phyloP scores from a whole-genome alignment of 2,113 vertebrate species.

The Mola mola region DNA sequence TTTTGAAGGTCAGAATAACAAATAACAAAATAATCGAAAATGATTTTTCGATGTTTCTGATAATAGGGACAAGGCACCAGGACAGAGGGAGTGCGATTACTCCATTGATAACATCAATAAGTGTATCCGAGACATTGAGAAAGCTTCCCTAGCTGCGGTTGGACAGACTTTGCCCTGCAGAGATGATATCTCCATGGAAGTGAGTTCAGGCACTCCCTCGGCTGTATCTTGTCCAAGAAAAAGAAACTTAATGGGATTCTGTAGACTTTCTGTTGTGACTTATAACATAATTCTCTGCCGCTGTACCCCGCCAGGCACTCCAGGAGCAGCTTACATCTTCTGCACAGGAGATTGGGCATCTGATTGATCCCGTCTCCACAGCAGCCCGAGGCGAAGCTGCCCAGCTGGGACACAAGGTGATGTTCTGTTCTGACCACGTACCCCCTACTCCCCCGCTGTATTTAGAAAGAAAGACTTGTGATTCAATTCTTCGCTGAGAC shows the following conservation, averaged over 20 bases:
- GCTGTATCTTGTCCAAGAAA: slow-evolving; percentile 41
- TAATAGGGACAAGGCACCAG: slow-evolving; percentile 95
- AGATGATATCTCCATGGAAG: slow-evolving; percentile 92
- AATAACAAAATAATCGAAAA: too few species aligned
- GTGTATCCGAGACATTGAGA: slow-evolving; percentile 96
- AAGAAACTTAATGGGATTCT: slow-evolving; percentile 54
- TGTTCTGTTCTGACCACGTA: slow-evolving; percentile 28
- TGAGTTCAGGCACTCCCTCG: slow-evolving; percentile 58
- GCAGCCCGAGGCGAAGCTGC: slow-evolving; percentile 95
- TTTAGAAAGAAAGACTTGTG: slow-evolving; percentile 38
- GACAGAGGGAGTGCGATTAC: slow-evolving; percentile 95
- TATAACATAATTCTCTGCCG: slow-evolving; percentile 31
- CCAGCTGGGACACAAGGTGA: slow-evolving; percentile 97
- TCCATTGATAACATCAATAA: slow-evolving; percentile 97
- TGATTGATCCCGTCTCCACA: slow-evolving; percentile 94
- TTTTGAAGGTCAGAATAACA: too few species aligned
- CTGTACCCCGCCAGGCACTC: slow-evolving; percentile 85
- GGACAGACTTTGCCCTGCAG: slow-evolving; percentile 93
- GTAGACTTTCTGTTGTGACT: slow-evolving; percentile 47
- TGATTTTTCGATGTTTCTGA: slow-evolving; percentile 21
- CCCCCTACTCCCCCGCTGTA: slow-evolving; percentile 40
- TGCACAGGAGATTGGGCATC: slow-evolving; percentile 96
- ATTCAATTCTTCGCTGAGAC: slow-evolving; percentile 21
- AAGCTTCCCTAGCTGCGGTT: slow-evolving; percentile 92
- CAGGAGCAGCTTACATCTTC: slow-evolving; percentile 97